phyloP scores from a whole-genome alignment of 1,140 invertebrate species.

The Drosophila mauritiana region DNA sequence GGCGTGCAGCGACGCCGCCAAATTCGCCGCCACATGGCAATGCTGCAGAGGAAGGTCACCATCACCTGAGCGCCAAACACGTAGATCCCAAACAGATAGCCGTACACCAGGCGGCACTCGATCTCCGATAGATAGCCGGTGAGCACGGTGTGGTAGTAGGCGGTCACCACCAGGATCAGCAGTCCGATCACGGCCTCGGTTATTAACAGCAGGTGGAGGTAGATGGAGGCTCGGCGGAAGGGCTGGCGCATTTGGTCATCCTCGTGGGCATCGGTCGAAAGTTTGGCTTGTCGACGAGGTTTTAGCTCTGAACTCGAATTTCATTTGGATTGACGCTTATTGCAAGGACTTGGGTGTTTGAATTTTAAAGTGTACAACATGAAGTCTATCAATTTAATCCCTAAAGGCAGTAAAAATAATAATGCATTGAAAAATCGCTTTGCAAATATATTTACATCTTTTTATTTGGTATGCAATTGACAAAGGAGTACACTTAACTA shows the following conservation, averaged over 20 bases:
- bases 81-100: constrained; percentile 63
- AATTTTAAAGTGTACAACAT: background rate
- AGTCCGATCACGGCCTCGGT: constrained; percentile 63
- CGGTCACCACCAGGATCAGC: constrained; percentile 60
- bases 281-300: constrained; percentile 11
- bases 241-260: constrained; percentile 81
- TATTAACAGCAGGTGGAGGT: constrained; percentile 62
- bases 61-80: constrained; percentile 60
- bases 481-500: background rate
- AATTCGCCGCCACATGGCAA: constrained; percentile 66
- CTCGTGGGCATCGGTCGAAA: constrained; percentile 28
- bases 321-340: constrained; percentile 21
- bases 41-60: constrained; percentile 62
- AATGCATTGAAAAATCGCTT: too few relatives aligned
- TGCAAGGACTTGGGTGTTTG: background rate
- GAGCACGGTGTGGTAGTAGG: constrained; percentile 59
- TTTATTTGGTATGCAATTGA: constrained; percentile 8
- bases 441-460: background rate
- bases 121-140: constrained; percentile 54
- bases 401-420: too few relatives aligned
- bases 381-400: too few relatives aligned
- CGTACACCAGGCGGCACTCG: constrained; percentile 50
- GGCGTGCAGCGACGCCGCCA: constrained; percentile 69
- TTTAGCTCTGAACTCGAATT: constrained; percentile 20
- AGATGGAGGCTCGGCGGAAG: constrained; percentile 62